Percentiles rank a stretch among this genome's conserved stretches.
Evolutionary conservation across 2,797 vertebrate genomes (phyloP).

Genomic region (Champsocephalus gunnari): DNA sequence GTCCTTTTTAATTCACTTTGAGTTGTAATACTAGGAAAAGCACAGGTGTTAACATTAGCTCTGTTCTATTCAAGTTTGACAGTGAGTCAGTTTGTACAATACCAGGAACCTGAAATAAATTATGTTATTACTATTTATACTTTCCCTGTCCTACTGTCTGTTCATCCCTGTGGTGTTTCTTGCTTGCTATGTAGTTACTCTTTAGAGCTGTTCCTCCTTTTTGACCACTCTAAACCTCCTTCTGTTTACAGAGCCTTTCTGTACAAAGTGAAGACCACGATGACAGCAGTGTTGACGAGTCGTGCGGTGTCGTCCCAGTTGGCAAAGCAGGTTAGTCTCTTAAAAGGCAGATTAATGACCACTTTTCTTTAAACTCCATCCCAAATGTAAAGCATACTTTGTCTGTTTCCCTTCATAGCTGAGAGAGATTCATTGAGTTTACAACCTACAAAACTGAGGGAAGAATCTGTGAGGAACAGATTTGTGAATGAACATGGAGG

Average conservation of each 20-base stretch:
- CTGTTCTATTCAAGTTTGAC: background rate
- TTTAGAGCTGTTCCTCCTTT: background rate
- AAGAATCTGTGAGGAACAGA: conserved; percentile 54
- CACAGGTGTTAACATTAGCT: background rate
- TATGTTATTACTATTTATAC: background rate
- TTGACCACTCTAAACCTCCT: conserved; percentile 15
- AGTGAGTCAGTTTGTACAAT: background rate
- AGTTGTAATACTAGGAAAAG: background rate
- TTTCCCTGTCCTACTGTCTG: background rate
- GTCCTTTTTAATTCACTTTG: background rate
- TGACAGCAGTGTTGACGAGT: conserved; percentile 49
- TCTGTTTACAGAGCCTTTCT: conserved; percentile 57
- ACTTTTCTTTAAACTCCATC: background rate
- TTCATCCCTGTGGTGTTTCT: background rate
- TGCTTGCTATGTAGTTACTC: background rate
- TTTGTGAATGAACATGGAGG: conserved; percentile 51
- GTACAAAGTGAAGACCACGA: conserved; percentile 57
- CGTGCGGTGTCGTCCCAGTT: conserved; percentile 39
- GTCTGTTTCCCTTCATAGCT: conserved; percentile 46
- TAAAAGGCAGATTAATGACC: conserved; percentile 8
- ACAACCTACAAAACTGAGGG: conserved; percentile 72
- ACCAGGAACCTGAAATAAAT: background rate
- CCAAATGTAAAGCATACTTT: conserved; percentile 20
- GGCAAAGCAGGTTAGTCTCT: conserved; percentile 62
- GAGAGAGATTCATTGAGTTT: conserved; percentile 44